A percentile compares a stretch with the other conserved stretches of the same genome.
Conservation (phyloP, 1,140 invertebrate genomes). For the Drosophila saltans region DNA sequence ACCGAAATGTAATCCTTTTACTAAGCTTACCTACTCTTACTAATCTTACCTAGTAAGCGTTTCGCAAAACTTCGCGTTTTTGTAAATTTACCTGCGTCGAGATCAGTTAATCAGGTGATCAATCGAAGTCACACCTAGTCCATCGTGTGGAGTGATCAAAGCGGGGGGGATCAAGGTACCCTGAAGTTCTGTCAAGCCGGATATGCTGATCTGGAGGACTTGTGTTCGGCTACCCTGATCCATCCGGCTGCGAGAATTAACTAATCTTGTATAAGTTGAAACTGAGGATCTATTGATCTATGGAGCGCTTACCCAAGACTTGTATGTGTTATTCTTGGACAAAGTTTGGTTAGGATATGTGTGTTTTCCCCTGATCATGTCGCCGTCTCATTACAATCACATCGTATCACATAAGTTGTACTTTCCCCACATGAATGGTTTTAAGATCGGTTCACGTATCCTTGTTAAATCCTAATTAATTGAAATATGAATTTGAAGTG, state of each 20-base stretch:
- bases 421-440: constrained; percentile 32
- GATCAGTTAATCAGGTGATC: constrained; percentile 17
- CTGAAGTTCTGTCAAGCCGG: constrained; percentile 10
- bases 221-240: constrained; percentile 15
- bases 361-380: constrained; percentile 58
- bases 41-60: constrained; percentile 12
- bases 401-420: constrained; percentile 14
- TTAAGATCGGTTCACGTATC: not conserved
- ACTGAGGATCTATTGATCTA: constrained; percentile 11
- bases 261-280: constrained; percentile 29
- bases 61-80: not conserved
- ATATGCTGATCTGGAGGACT: constrained; percentile 14
- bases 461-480: constrained; percentile 63
- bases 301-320: constrained; percentile 17
- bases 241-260: constrained; percentile 20
- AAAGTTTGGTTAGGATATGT: constrained; percentile 64
- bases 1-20: constrained; percentile 3
- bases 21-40: constrained; percentile 14
- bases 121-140: constrained; percentile 52
- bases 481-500: constrained; percentile 57
- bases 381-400: constrained; percentile 33
- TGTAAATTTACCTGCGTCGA: constrained; percentile 15
- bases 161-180: not conserved
- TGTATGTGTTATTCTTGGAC: constrained; percentile 32
- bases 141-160: constrained; percentile 33